Evolutionary conservation across 2,888 invertebrate species (phyloP).

Genomic region (Odontomyia ornata): DNA sequence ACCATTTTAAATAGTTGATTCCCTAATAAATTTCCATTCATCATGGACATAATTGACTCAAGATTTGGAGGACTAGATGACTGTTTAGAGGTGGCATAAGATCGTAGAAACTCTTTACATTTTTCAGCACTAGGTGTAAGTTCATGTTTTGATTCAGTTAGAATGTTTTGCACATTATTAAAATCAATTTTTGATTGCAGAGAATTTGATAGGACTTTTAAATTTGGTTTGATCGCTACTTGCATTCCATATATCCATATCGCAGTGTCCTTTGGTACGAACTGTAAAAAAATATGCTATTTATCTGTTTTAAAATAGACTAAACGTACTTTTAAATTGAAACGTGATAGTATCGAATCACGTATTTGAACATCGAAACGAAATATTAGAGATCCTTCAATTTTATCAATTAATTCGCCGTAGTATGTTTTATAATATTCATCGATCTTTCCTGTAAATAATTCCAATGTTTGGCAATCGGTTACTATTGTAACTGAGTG

Average conservation of each 20-base stretch:
- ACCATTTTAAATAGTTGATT: too few species aligned
- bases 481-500: conserved; percentile 58
- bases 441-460: conserved; percentile 57
- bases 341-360: neutral
- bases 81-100: conserved; percentile 31
- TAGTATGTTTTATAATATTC: conserved; percentile 60
- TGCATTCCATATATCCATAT: conserved; percentile 60
- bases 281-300: conserved; percentile 41
- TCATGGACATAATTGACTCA: conserved; percentile 26
- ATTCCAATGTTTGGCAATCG: conserved; percentile 58
- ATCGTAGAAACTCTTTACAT: conserved; percentile 55
- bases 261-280: conserved; percentile 53
- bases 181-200: conserved; percentile 53
- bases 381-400: conserved; percentile 55
- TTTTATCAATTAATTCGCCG: conserved; percentile 54
- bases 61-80: conserved; percentile 10
- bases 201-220: too few species aligned
- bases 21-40: conserved; percentile 35
- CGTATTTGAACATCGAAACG: conserved; percentile 59
- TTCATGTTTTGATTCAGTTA: conserved; percentile 53
- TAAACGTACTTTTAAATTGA: conserved; percentile 19
- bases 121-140: conserved; percentile 56
- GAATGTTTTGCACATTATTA: conserved; percentile 57
- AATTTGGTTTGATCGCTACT: neutral
- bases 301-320: neutral